Conservation (phyloP, 2,888 invertebrate genomes). For the Helleia helle region DNA sequence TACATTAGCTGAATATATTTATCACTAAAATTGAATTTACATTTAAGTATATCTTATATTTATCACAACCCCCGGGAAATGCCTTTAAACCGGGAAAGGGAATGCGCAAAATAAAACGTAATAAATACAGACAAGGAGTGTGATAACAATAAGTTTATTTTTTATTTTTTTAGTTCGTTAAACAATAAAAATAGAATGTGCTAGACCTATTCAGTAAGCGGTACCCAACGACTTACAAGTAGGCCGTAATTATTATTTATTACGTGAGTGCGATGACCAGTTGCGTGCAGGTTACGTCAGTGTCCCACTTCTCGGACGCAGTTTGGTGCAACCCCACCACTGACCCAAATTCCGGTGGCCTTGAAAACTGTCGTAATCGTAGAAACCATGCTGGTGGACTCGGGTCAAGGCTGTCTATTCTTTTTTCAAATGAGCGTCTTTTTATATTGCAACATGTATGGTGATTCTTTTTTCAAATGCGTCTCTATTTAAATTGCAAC, state of each 20-base stretch:
- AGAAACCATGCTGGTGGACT: conserved; percentile 34
- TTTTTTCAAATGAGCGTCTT: conserved; percentile 1
- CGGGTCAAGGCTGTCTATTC: conserved; percentile 39
- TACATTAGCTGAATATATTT: no score
- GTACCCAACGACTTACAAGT: neutral
- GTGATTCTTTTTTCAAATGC: no score
- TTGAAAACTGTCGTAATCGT: conserved; percentile 49
- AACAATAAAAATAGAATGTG: no score
- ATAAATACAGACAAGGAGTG: no score
- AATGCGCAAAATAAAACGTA: neutral
- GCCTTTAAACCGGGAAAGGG: no score
- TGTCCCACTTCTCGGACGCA: conserved; percentile 41
- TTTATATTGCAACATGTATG: no score
- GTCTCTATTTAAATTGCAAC: no score
- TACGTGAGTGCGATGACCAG: conserved; percentile 23
- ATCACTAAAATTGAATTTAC: no score
- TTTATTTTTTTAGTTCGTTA: no score
- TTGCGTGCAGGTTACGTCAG: conserved; percentile 36
- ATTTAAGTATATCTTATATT: no score
- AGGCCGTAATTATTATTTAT: neutral
- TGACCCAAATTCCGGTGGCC: conserved; percentile 42
- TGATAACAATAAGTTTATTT: neutral
- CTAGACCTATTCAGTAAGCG: neutral
- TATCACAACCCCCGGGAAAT: no score
- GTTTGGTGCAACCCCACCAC: conserved; percentile 13